These are phyloP conservation scores for Indicator maculatus DNA, from an alignment of 2,113 vertebrate species.

Conservation along the genomic window DNA sequence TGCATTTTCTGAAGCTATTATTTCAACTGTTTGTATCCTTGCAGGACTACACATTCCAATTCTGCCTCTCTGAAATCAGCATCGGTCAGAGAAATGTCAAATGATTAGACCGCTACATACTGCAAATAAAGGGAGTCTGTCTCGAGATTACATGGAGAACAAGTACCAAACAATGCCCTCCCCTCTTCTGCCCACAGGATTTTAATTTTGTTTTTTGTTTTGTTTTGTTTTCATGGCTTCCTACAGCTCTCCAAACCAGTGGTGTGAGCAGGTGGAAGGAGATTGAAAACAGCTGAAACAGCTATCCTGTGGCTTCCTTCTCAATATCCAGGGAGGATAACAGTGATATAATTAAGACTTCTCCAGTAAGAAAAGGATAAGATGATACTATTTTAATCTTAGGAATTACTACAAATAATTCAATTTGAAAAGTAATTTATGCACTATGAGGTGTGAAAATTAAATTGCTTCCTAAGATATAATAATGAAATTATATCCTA, in stretches of 20 bases:
- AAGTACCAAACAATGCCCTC: background rate
- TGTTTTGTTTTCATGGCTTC: background rate
- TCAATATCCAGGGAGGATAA: background rate
- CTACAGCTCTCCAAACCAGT: background rate
- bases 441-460: background rate
- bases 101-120: background rate
- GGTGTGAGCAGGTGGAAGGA: background rate
- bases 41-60: background rate
- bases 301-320: background rate
- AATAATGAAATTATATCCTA: background rate
- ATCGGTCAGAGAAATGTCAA: background rate
- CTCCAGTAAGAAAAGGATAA: background rate
- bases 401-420: background rate
- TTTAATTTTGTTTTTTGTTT: background rate
- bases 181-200: background rate
- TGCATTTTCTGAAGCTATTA: background rate
- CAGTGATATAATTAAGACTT: background rate
- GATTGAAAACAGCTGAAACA: background rate
- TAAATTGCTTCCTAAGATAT: background rate
- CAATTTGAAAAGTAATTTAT: background rate
- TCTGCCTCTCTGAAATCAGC: background rate
- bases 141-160: background rate
- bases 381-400: background rate
- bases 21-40: background rate
- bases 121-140: background rate